Percentiles rank a stretch among this genome's conserved stretches.
These are phyloP conservation scores for Vandiemenella viatica DNA, from an alignment of 2,888 invertebrate species.

Conservation along the genomic window DNA sequence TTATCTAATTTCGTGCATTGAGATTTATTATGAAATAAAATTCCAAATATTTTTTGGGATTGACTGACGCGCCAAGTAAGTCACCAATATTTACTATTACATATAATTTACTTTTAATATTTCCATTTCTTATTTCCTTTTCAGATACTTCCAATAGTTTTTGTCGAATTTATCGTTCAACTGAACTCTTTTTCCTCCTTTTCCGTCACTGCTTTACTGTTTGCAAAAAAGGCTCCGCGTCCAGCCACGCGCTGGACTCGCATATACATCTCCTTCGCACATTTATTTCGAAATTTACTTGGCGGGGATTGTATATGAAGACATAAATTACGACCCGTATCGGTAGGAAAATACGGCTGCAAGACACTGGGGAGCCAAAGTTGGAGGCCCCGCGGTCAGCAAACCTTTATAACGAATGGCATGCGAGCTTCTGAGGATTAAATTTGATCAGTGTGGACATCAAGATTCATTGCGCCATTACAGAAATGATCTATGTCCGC, in stretches of 20 bases:
- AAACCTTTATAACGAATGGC: conserved; percentile 13
- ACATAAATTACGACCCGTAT: conserved; percentile 4
- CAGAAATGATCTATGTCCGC: conserved; percentile 29
- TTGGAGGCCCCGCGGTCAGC: neutral
- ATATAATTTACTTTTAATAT: no score
- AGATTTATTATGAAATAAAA: no score
- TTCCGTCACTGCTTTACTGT: neutral
- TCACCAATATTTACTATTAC: no score
- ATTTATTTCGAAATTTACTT: conserved; percentile 4
- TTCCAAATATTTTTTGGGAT: no score
- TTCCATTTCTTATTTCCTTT: no score
- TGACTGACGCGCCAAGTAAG: no score
- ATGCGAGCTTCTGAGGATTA: conserved; percentile 30
- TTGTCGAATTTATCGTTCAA: no score
- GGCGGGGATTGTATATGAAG: conserved; percentile 1
- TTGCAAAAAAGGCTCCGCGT: neutral
- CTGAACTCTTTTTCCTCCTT: no score
- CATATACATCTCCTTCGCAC: neutral
- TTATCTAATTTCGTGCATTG: no score
- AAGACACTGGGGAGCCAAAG: neutral
- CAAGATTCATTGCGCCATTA: conserved; percentile 36
- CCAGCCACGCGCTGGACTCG: neutral
- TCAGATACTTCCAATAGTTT: no score
- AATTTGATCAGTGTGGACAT: conserved; percentile 35
- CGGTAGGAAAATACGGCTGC: neutral